Conservation (phyloP, 2,797 vertebrate species). For the Danio choprae region DNA sequence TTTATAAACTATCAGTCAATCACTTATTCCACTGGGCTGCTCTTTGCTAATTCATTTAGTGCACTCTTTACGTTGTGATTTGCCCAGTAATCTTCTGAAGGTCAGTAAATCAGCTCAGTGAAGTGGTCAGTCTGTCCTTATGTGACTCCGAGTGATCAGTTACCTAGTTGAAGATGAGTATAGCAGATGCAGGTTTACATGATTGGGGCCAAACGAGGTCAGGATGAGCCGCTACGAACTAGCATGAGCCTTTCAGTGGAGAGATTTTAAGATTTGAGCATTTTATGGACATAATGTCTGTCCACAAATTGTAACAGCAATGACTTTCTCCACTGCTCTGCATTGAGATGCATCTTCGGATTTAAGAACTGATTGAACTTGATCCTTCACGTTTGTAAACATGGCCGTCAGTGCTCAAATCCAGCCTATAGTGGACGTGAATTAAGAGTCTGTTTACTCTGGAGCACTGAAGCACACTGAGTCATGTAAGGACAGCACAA, state of each 20-base stretch:
- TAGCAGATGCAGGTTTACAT: background rate
- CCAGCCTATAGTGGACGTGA: slow-evolving; percentile 14
- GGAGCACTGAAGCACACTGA: slow-evolving; percentile 1
- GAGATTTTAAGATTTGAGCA: slow-evolving; percentile 24
- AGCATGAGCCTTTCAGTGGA: background rate
- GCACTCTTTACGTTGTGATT: slow-evolving; percentile 34
- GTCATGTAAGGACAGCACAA: slow-evolving; percentile 22
- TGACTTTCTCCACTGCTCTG: slow-evolving; percentile 2
- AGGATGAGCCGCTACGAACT: background rate
- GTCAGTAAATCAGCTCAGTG: slow-evolving; percentile 46
- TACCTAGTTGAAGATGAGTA: background rate
- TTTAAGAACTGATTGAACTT: slow-evolving; percentile 11
- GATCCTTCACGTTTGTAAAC: slow-evolving; percentile 34
- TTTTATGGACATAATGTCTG: slow-evolving; percentile 27
- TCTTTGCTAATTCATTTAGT: slow-evolving; percentile 44
- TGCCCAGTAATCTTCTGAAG: slow-evolving; percentile 51
- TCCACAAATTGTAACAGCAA: background rate
- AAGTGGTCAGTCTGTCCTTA: slow-evolving; percentile 43
- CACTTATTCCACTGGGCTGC: slow-evolving; percentile 1
- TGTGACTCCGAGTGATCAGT: slow-evolving; percentile 27
- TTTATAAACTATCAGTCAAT: slow-evolving; percentile 37
- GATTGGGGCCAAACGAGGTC: slow-evolving; percentile 3
- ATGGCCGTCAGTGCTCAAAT: background rate
- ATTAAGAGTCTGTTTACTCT: slow-evolving; percentile 12
- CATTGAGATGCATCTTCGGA: slow-evolving; percentile 5